Conservation (phyloP, 2,113 vertebrate species). For the Ibidorhyncha struthersii region DNA sequence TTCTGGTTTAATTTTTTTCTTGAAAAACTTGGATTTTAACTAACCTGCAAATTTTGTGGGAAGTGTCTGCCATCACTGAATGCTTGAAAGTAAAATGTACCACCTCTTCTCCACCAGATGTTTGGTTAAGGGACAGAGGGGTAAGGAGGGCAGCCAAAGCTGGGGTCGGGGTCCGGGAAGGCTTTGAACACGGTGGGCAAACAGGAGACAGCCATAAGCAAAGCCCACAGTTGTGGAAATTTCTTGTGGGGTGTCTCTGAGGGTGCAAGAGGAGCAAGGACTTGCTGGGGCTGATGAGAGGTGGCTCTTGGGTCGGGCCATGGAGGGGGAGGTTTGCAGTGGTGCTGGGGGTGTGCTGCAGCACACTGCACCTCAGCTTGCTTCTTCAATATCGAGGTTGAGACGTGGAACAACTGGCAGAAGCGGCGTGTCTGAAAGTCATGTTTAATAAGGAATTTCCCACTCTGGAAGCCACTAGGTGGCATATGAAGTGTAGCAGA, state of each 20-base stretch:
- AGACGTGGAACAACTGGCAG: not conserved
- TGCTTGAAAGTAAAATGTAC: not conserved
- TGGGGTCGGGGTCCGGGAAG: accelerated
- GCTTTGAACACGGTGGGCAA: not conserved
- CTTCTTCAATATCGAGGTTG: not conserved
- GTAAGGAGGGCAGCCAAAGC: not conserved
- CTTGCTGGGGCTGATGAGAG: not conserved
- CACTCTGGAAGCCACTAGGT: constrained; percentile 65
- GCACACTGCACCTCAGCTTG: not conserved
- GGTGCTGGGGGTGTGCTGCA: accelerated
- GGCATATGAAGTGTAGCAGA: constrained; percentile 67
- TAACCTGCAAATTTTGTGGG: not conserved
- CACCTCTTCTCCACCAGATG: not conserved
- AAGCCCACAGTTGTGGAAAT: not conserved
- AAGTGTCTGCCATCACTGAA: not conserved
- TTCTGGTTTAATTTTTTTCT: not conserved
- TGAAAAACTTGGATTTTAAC: not conserved
- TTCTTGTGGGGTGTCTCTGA: not conserved
- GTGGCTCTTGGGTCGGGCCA: accelerated
- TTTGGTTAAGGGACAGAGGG: not conserved
- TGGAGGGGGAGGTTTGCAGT: accelerated
- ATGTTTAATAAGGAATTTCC: not conserved
- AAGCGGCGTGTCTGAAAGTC: accelerated
- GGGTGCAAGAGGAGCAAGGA: not conserved
- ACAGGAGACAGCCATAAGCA: not conserved